A percentile compares a stretch with the other conserved stretches of the same genome.
These are phyloP conservation scores for Heterotis niloticus DNA, from an alignment of 2,113 vertebrate genomes.

Conservation along the genomic window DNA sequence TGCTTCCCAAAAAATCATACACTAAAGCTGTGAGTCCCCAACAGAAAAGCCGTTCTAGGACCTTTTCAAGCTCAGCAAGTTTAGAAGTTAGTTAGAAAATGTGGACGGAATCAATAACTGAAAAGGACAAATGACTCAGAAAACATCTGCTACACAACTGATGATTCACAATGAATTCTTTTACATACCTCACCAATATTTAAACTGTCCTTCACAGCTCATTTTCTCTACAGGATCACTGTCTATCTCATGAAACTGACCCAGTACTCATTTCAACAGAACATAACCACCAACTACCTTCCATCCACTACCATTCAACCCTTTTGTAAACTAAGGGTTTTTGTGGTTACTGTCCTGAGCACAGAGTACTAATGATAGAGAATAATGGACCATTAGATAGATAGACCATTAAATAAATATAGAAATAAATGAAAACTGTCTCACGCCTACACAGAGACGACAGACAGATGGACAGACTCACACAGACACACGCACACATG, in stretches of 20 bases:
- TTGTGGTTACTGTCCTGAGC: too few species aligned
- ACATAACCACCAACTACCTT: too few species aligned
- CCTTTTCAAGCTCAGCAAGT: neutral
- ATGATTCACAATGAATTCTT: conserved; percentile 6
- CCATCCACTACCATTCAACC: too few species aligned
- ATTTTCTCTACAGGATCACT: neutral
- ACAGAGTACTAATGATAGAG: too few species aligned
- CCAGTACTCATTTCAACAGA: too few species aligned
- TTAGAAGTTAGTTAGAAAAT: neutral
- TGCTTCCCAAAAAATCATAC: neutral
- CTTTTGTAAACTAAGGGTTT: too few species aligned
- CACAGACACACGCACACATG: neutral
- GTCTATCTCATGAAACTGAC: too few species aligned
- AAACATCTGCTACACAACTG: conserved; percentile 15
- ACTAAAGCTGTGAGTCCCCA: neutral
- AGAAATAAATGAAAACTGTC: neutral
- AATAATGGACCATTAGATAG: neutral
- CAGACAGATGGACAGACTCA: conserved; percentile 25
- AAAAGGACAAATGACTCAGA: conserved; percentile 10
- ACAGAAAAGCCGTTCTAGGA: neutral
- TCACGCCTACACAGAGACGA: conserved; percentile 10
- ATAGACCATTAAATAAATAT: neutral
- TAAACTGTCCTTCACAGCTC: neutral
- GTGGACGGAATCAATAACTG: neutral
- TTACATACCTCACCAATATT: neutral